Conservation (phyloP, 2,888 invertebrate species). For the Vanessa cardui region DNA sequence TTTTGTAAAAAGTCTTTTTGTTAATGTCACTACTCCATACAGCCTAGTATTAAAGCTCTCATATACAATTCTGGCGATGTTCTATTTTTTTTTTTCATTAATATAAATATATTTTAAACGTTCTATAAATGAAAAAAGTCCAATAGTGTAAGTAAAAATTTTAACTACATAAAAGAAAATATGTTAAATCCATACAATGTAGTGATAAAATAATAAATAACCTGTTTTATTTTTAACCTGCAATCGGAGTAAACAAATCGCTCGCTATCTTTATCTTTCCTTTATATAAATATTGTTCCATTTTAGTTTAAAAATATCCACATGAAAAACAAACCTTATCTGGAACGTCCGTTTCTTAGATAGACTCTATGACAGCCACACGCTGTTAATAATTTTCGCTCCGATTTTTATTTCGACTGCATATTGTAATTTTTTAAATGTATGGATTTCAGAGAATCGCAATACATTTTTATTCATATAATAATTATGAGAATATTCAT, state of each 20-base stretch:
- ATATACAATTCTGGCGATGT: too few relatives aligned
- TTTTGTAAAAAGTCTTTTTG: too few relatives aligned
- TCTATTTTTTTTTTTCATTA: too few relatives aligned
- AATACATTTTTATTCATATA: slow-evolving; percentile 22
- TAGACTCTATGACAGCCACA: slow-evolving; percentile 39
- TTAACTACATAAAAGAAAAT: too few relatives aligned
- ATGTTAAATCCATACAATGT: too few relatives aligned
- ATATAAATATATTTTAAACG: too few relatives aligned
- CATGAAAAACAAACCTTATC: slow-evolving; percentile 37
- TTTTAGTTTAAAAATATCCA: slow-evolving; percentile 35
- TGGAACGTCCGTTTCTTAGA: slow-evolving; percentile 28
- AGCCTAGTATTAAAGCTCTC: too few relatives aligned
- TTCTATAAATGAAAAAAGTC: too few relatives aligned
- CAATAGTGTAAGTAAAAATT: too few relatives aligned
- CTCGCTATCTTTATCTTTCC: slow-evolving; percentile 15
- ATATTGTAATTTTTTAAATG: slow-evolving; percentile 33
- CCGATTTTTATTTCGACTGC: slow-evolving; percentile 35
- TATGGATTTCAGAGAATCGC: slow-evolving; percentile 33
- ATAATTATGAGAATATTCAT: slow-evolving; percentile 8
- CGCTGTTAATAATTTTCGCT: slow-evolving; percentile 36
- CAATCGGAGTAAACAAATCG: background rate
- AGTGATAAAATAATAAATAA: too few relatives aligned
- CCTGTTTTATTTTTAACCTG: too few relatives aligned
- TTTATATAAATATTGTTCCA: slow-evolving; percentile 31
- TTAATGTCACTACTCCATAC: too few relatives aligned